Conservation (phyloP, 2,888 invertebrate species). For the Junonia oenone region DNA sequence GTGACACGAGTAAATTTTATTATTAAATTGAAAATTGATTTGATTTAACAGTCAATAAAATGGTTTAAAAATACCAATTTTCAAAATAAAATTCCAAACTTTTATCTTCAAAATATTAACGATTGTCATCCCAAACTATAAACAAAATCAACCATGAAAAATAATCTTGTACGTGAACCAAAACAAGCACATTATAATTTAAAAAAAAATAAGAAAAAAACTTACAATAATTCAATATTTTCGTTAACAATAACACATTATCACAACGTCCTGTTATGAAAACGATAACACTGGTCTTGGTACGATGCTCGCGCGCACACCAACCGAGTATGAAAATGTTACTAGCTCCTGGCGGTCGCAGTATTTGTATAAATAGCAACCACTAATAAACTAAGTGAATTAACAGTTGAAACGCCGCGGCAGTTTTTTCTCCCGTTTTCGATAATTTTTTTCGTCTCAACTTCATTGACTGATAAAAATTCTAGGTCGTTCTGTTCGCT, state of each 20-base stretch:
- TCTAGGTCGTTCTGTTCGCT: not conserved
- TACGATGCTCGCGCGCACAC: slow-evolving; percentile 21
- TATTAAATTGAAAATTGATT: too few relatives aligned
- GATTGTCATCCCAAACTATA: too few relatives aligned
- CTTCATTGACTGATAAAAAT: not conserved
- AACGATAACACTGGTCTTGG: not conserved
- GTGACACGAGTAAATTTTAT: too few relatives aligned
- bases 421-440: not conserved
- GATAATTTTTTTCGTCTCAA: not conserved
- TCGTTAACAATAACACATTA: not conserved
- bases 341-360: slow-evolving; percentile 8
- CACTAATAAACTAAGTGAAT: slow-evolving; percentile 27
- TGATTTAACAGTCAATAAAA: too few relatives aligned
- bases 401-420: slow-evolving; percentile 14
- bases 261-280: not conserved
- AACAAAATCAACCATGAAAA: too few relatives aligned
- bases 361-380: slow-evolving; percentile 32
- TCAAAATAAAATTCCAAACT: too few relatives aligned
- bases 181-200: not conserved
- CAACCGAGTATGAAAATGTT: slow-evolving; percentile 8
- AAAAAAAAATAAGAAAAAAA: not conserved
- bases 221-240: not conserved
- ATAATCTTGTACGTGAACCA: too few relatives aligned
- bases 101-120: too few relatives aligned
- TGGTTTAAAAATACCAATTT: too few relatives aligned